Percentiles rank a stretch among this genome's conserved stretches.
Conservation (phyloP, 2,888 invertebrate genomes). For the Podotricha telesiphe region DNA sequence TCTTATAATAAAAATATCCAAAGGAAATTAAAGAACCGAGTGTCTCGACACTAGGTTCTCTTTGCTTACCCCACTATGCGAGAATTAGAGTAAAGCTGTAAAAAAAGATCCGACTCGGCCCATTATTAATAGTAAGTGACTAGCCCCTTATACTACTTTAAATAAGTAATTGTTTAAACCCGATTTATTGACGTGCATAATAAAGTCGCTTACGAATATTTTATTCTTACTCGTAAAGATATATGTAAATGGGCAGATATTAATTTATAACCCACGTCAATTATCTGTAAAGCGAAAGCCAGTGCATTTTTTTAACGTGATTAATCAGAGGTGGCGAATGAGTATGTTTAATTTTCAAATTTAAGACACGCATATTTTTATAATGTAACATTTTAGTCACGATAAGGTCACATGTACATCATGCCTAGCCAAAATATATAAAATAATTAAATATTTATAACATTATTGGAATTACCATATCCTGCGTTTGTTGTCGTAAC, state of each 20-base stretch:
- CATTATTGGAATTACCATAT: conserved; percentile 27
- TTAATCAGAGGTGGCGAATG: not conserved
- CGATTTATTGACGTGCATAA: too few relatives aligned
- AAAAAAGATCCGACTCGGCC: too few relatives aligned
- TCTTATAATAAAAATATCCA: too few relatives aligned
- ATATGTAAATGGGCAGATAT: not conserved
- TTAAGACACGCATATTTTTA: not conserved
- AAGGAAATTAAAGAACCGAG: too few relatives aligned
- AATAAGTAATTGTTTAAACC: too few relatives aligned
- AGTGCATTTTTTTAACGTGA: not conserved
- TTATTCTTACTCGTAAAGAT: not conserved
- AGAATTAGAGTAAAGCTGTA: too few relatives aligned
- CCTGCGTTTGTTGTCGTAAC: conserved; percentile 41
- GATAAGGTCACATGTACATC: conserved; percentile 17
- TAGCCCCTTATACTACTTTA: too few relatives aligned
- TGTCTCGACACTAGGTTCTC: too few relatives aligned
- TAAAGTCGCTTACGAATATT: not conserved
- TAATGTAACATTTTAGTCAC: conserved; percentile 1
- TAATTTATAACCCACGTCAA: not conserved
- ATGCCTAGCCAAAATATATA: conserved; percentile 32
- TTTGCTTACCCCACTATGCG: too few relatives aligned
- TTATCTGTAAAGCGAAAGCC: not conserved
- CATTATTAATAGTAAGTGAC: too few relatives aligned
- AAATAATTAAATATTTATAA: conserved; percentile 13
- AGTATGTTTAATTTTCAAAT: not conserved